Conservation (phyloP, 92 coral and sea anemone species). For the Porites lobata region DNA sequence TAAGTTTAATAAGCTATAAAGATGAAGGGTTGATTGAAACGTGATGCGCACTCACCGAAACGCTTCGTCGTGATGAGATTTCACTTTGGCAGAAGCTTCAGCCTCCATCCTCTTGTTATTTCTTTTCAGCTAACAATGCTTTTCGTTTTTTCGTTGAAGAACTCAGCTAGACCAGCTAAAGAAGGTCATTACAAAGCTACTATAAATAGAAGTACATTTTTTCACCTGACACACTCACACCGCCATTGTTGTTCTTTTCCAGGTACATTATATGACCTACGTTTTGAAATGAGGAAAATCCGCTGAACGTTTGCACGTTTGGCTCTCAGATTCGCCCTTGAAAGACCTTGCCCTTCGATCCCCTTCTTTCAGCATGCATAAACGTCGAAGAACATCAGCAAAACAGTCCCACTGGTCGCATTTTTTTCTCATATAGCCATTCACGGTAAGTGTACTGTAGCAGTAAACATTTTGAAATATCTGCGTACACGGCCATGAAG, state of each 20-base stretch:
- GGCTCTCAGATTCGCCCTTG: not conserved
- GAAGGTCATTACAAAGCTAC: constrained; percentile 16
- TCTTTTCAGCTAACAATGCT: not conserved
- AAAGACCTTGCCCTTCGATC: not conserved
- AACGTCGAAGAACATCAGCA: not conserved
- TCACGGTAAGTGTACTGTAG: too few species aligned
- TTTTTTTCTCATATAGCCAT: too few species aligned
- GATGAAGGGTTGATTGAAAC: not conserved
- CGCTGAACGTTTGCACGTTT: not conserved
- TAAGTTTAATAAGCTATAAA: not conserved
- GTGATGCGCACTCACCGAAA: constrained; percentile 61
- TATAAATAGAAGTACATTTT: constrained; percentile 3
- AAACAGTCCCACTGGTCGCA: too few species aligned
- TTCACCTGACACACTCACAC: constrained; percentile 14
- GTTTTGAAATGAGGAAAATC: not conserved
- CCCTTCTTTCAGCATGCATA: not conserved
- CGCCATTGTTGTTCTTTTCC: constrained; percentile 10
- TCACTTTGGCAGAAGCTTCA: constrained; percentile 74
- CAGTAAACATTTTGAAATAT: too few species aligned
- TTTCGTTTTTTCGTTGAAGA: not conserved
- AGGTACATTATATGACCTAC: not conserved
- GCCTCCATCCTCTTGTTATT: constrained; percentile 60
- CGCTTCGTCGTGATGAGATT: constrained; percentile 81
- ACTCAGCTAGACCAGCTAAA: not conserved
- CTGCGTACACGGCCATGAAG: too few species aligned